Base-by-base conservation (phyloP, 2,888 invertebrate species). In the Drosophila differens region DNA sequence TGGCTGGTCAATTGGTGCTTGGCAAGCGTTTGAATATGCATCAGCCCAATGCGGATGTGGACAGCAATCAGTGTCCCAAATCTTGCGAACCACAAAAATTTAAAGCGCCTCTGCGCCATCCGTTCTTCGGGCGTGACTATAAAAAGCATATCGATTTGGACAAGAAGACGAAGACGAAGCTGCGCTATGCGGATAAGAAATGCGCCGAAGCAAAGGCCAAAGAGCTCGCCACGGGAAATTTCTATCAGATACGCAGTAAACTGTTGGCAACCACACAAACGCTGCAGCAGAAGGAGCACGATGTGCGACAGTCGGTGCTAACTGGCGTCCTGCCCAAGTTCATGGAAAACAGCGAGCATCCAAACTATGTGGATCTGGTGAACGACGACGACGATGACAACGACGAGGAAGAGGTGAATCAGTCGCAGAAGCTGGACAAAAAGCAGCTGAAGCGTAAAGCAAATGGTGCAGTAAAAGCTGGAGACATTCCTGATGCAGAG, bases 301-400 rank as follows among this genome's bases (percentile, higher is more conserved):
- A 76, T 32, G 72, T 89, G 7, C 70, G 91, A 0, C 79, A 87
- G 14, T 89, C 91, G 4, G 85, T 89, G 33, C 7, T 85, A 9
- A 91, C 91, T 1, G 85, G 85, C 0, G 60, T 76, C 0, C 44
- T 22, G 19, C 85, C 85, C 3, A 44, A 49, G 0, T 89, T 84
- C 12, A 76, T 90, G 82, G 14, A 37, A 39, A 9, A 30, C 0
- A 37, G 10, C 9, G 35, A n/a, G 0, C 53, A 39, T 33, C 58
- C 76, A 0, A 28, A 6, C 49, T 75, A 75, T 55, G 25, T 58
- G 12, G 32, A 69, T 30, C 39, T 72, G 3, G 14, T 39, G 3
- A 39, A 7, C 4, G 54, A 3, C 1, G 14, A 28, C 22, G 35
- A 19, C 22, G 47, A 22, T 22, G 35, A 25, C 14, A 25, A 25